phyloP scores from a whole-genome alignment of 2,888 invertebrate genomes.

The Ecliptopera silaceata region DNA sequence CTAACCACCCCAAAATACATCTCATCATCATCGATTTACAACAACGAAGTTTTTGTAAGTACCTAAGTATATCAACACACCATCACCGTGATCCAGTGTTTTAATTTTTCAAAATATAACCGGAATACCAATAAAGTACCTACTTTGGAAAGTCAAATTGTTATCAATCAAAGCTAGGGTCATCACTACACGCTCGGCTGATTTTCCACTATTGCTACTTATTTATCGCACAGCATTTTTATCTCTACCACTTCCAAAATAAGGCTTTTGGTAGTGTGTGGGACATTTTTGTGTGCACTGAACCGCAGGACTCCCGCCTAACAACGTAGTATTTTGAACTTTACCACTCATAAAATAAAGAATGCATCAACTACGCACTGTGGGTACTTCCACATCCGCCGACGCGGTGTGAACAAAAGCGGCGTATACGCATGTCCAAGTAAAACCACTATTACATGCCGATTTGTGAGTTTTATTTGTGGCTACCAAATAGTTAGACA shows the following conservation, averaged over 20 bases:
- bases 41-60: too few relatives aligned
- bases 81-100: too few relatives aligned
- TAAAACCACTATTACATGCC: conserved; percentile 74
- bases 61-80: too few relatives aligned
- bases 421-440: conserved; percentile 42
- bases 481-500: conserved; percentile 51
- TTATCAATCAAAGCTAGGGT: conserved; percentile 34
- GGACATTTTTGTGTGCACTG: background rate
- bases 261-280: conserved; percentile 8
- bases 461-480: conserved; percentile 62
- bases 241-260: conserved; percentile 17
- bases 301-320: background rate
- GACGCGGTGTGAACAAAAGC: conserved; percentile 32
- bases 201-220: conserved; percentile 1
- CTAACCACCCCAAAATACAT: too few relatives aligned
- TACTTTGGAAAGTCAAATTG: conserved; percentile 23
- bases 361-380: conserved; percentile 7
- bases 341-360: conserved; percentile 12
- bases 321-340: conserved; percentile 12
- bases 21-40: too few relatives aligned
- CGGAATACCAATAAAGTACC: too few relatives aligned
- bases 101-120: too few relatives aligned
- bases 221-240: background rate
- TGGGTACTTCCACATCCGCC: conserved; percentile 38
- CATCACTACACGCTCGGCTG: conserved; percentile 33